Evolutionary conservation across 2,797 vertebrate genomes (phyloP).

Genomic region (Melanotaenia parkinsoni): DNA sequence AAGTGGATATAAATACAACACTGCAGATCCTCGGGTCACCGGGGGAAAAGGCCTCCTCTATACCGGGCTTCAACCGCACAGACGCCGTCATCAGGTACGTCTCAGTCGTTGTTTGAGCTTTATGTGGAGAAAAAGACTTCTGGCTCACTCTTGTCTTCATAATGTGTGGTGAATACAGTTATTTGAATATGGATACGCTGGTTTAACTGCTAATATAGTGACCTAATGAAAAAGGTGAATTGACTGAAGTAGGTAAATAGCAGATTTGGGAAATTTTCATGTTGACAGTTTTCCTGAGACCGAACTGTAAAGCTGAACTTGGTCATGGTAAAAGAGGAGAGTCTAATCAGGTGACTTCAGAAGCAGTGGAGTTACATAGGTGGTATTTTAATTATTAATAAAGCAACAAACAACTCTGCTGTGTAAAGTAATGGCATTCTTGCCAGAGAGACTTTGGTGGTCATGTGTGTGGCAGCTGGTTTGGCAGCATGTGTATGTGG

Average conservation of each 20-base stretch:
- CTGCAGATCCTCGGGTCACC: conserved; percentile 98
- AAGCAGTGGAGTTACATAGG: neutral
- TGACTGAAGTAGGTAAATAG: no score
- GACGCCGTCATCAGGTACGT: conserved; percentile 97
- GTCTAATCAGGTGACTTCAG: neutral
- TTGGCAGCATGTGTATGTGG: neutral
- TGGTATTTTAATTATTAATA: neutral
- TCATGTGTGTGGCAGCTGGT: conserved; percentile 1
- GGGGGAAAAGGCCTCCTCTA: conserved; percentile 97
- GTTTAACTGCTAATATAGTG: neutral
- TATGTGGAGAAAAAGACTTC: neutral
- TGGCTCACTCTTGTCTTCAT: neutral
- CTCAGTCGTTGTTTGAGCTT: neutral
- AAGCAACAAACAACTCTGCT: neutral
- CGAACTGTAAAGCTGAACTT: no score
- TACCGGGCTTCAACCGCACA: conserved; percentile 97
- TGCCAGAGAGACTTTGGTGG: neutral
- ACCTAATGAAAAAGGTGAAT: neutral
- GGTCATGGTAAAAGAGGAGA: neutral
- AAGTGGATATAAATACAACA: conserved; percentile 99
- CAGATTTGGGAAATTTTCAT: no score
- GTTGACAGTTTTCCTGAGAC: no score
- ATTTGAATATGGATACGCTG: neutral
- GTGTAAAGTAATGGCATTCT: neutral
- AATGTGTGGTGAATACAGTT: neutral